These are phyloP conservation scores for Camponotus floridanus DNA, from an alignment of 1,140 invertebrate genomes.

Conservation along the genomic window DNA sequence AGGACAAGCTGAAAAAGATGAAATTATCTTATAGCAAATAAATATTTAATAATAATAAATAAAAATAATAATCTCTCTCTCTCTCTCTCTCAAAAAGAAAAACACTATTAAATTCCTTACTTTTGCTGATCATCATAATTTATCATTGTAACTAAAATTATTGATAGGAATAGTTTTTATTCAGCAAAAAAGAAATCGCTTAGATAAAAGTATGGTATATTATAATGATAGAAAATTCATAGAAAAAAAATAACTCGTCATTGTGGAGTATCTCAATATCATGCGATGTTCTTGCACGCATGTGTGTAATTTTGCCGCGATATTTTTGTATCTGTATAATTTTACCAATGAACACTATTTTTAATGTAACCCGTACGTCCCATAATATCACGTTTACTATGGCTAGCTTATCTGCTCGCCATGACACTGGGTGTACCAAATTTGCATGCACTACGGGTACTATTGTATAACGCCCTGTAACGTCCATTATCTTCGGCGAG, in stretches of 20 bases:
- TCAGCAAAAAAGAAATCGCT: background rate
- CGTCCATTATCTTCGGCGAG: conserved; percentile 55
- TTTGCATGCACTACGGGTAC: conserved; percentile 53
- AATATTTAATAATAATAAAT: background rate
- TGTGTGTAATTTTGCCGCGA: no score
- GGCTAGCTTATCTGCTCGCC: conserved; percentile 37
- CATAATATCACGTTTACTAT: conserved; percentile 36
- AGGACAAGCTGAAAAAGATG: background rate
- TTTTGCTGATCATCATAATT: background rate
- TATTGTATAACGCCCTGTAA: conserved; percentile 39
- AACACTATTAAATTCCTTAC: background rate
- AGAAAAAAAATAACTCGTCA: background rate
- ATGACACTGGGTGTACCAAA: conserved; percentile 34
- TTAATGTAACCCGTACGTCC: conserved; percentile 24
- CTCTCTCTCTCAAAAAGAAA: background rate
- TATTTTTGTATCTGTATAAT: conserved; percentile 3
- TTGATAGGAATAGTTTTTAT: background rate
- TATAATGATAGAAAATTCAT: background rate
- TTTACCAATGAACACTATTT: conserved; percentile 25
- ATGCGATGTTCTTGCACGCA: background rate
- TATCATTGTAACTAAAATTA: background rate
- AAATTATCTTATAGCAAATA: background rate
- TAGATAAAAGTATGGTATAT: background rate
- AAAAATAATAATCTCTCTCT: no score
- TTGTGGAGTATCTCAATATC: background rate